phyloP scores from a whole-genome alignment of 2,113 vertebrate genomes.

The Ceratotherium simum region DNA sequence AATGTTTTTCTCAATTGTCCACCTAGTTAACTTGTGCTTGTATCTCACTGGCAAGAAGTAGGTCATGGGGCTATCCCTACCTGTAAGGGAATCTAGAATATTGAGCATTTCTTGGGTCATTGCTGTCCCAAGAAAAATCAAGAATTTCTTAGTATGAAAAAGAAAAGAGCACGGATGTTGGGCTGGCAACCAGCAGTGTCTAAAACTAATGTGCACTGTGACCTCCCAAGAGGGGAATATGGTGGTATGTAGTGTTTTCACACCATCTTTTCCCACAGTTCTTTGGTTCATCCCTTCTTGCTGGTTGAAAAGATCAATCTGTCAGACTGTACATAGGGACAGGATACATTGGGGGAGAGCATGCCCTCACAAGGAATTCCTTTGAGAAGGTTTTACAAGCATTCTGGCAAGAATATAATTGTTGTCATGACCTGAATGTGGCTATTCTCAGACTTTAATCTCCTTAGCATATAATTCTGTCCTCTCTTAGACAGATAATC shows the following conservation, averaged over 20 bases:
- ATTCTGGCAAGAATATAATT: neutral
- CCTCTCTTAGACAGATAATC: neutral
- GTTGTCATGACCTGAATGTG: neutral
- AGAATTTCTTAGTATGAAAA: neutral
- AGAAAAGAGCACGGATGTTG: neutral
- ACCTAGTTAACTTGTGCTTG: neutral
- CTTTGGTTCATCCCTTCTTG: neutral
- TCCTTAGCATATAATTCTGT: neutral
- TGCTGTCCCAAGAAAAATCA: neutral
- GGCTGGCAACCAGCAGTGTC: neutral
- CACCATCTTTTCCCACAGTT: neutral
- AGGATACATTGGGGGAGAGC: neutral
- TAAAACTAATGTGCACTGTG: neutral
- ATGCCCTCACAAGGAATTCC: neutral
- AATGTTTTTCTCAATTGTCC: neutral
- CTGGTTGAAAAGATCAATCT: neutral
- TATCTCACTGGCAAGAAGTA: neutral
- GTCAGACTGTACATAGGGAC: neutral
- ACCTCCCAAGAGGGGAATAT: neutral
- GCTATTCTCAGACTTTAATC: neutral
- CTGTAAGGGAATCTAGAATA: neutral
- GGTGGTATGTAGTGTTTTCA: neutral
- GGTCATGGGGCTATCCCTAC: neutral
- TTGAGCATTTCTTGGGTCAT: neutral
- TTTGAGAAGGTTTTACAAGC: neutral